Percentiles rank a stretch among this genome's conserved stretches.
phyloP scores from a whole-genome alignment of 2,113 vertebrate species.

The Indri indri region DNA sequence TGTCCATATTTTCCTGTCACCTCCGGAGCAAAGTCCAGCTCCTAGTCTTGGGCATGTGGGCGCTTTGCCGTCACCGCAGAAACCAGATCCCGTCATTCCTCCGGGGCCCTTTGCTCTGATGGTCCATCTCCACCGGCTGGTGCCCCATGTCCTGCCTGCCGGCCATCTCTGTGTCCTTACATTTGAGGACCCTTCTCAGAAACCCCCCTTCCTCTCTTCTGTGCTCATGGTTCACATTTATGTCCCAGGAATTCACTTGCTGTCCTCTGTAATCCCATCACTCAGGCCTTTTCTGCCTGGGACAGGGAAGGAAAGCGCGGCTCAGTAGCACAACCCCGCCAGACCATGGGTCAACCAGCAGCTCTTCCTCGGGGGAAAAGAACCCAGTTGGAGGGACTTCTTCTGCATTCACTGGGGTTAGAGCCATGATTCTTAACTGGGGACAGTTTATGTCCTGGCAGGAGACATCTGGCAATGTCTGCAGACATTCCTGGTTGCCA shows the following conservation, averaged over 20 bases:
- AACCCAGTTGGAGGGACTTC: background rate
- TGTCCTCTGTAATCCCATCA: background rate
- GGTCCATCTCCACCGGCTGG: background rate
- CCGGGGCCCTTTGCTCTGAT: background rate
- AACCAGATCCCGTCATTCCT: background rate
- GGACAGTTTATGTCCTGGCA: background rate
- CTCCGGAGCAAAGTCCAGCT: background rate
- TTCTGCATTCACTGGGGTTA: rapidly evolving
- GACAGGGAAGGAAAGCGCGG: background rate
- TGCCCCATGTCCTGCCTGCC: background rate
- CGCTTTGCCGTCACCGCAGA: rapidly evolving
- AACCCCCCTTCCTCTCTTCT: background rate
- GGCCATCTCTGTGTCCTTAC: too few relatives aligned
- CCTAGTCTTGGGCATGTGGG: rapidly evolving
- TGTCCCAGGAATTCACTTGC: background rate
- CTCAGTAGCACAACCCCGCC: background rate
- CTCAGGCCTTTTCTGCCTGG: background rate
- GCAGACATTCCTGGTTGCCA: background rate
- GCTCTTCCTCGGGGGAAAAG: background rate
- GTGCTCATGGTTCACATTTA: rapidly evolving
- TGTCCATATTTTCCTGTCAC: rapidly evolving
- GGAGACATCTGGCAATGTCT: background rate
- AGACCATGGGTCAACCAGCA: background rate
- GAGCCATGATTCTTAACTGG: background rate
- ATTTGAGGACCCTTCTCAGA: background rate